A percentile compares a stretch with the other conserved stretches of the same genome.
Conservation (phyloP, 2,113 vertebrate genomes). For the Syrmaticus mikado region DNA sequence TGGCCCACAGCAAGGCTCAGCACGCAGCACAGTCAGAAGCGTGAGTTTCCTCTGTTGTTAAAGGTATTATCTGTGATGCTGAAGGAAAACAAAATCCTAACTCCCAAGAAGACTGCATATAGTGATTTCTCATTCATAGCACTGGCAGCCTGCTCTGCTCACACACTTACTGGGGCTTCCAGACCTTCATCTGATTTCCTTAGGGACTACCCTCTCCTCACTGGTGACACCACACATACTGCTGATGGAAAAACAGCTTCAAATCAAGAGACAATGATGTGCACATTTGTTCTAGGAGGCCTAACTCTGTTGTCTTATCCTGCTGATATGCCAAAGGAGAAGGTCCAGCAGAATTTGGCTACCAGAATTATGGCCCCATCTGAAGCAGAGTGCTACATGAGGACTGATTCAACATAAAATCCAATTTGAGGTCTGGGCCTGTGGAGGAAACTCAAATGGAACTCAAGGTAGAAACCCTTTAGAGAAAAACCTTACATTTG, state of each 20-base stretch:
- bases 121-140: no score
- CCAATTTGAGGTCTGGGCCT: neutral
- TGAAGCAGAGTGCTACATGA: neutral
- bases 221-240: neutral
- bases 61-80: neutral
- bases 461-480: neutral
- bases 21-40: neutral
- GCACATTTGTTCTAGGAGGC: neutral
- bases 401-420: neutral
- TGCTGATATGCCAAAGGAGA: neutral
- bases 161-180: neutral
- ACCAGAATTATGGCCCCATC: accelerated
- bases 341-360: neutral
- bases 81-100: neutral
- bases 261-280: neutral
- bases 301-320: neutral
- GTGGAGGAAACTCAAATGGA: neutral
- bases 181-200: neutral
- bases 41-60: neutral
- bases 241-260: neutral
- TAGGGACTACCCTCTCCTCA: neutral
- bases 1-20: neutral
- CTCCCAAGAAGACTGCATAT: neutral
- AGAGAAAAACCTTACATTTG: neutral
- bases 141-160: neutral